Evolutionary conservation across 2,797 vertebrate species (phyloP).

Genomic region (Cryptoblepharus egeriae): DNA sequence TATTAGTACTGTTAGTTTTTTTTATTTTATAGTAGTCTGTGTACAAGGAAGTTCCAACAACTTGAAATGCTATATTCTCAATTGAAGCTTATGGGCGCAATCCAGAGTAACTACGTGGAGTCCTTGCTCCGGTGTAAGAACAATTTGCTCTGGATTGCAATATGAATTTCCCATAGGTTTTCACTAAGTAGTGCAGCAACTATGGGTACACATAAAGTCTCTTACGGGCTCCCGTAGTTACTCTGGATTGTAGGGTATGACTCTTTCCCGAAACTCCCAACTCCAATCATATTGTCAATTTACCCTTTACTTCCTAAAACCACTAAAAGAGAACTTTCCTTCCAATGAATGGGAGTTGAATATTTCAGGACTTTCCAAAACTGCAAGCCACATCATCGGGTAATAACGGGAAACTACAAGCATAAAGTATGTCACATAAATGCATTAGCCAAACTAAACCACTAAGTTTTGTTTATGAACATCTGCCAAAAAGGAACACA

Average conservation of each 20-base stretch:
- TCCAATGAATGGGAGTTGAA: neutral
- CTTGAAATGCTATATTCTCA: slow-evolving; percentile 18
- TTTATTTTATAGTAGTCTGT: slow-evolving; percentile 10
- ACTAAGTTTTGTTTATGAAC: neutral
- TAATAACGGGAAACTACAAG: neutral
- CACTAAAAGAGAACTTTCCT: neutral
- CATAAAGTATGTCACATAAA: neutral
- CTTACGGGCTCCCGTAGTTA: no score
- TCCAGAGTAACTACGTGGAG: no score
- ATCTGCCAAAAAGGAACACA: neutral
- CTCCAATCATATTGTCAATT: neutral
- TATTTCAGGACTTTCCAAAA: neutral
- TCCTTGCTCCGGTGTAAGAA: no score
- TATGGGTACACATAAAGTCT: no score
- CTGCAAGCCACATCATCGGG: neutral
- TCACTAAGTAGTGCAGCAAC: no score
- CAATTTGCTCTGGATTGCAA: no score
- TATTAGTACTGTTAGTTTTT: slow-evolving; percentile 37
- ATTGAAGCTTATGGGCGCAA: slow-evolving; percentile 12
- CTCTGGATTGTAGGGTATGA: neutral
- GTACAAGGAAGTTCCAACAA: slow-evolving; percentile 17
- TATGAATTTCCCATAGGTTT: no score
- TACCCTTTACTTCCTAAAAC: neutral
- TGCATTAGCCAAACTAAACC: neutral
- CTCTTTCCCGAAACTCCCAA: slow-evolving; percentile 13